Base-by-base conservation (phyloP, 2,113 vertebrate species). In the Regulus satrapa region DNA sequence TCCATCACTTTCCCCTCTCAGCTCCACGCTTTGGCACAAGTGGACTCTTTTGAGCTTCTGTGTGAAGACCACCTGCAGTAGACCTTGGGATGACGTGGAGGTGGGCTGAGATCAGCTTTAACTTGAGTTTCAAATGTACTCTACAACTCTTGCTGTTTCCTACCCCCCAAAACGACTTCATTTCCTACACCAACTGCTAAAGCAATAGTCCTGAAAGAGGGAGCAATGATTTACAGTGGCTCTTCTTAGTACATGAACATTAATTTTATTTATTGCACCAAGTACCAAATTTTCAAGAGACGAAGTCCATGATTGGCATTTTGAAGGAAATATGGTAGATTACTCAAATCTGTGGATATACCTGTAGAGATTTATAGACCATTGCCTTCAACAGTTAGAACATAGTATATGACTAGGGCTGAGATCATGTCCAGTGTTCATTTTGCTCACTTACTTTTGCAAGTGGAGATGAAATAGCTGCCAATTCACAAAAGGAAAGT, bases 21-120 rank as follows among this genome's bases (percentile, higher is more conserved):
- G 51, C 45, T 88, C 67, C 21, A 11, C 2, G 0, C 68, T 94
- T 96, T 81, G 68, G 92, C 94, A 95, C 85, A 63, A 86, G 67
- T 56, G n/a, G 77, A 54, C 49, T 95, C 77, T 58, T 88, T 88
- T 63, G 82, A 97, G 93, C 92, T 97, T 95, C 97, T 92, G 96
- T 96, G 52, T 94, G 88, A 96, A 96, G 94, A 93, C 95, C 95
- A 95, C 95, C 97, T 97, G 93, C 89, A 95, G 83, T 0, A 94
- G 92, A 94, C 78, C 83, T 95, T 94, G 92, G 93, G 94, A 95
- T 81, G 51, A 88, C 12, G 1, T 55, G 72, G 77, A 96, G 48
- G 89, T 72, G 72, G 85, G 55, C 82, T 95, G 94, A 95, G 71
- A 93, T 95, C 96, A 92, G 80, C 61, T 91, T 88, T 93, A 93